A percentile compares a stretch with the other conserved stretches of the same genome.
phyloP scores from a whole-genome alignment of 2,888 invertebrate species.

The Taenaris catops region DNA sequence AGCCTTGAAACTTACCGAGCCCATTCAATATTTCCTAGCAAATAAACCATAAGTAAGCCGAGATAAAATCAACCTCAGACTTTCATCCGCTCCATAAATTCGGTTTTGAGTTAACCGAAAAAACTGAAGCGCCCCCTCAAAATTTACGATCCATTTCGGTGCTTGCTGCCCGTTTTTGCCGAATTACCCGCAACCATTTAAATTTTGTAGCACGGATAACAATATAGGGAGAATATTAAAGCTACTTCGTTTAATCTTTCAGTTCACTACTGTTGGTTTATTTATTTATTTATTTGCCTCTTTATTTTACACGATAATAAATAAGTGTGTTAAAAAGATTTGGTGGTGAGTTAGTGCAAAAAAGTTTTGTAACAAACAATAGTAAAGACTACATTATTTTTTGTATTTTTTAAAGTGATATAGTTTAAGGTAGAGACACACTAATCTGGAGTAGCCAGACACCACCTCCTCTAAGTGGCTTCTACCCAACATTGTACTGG shows the following conservation, averaged over 20 bases:
- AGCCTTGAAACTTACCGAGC: conserved; percentile 5
- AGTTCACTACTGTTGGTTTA: conserved; percentile 3
- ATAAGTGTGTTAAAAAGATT: no score
- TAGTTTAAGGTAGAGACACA: no score
- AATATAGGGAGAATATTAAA: conserved; percentile 10
- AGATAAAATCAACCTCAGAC: conserved; percentile 27
- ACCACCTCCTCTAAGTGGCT: no score
- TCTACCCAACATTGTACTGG: no score
- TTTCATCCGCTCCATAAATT: conserved; percentile 41
- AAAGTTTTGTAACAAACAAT: no score
- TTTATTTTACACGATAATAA: neutral
- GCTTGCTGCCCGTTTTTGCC: conserved; percentile 54
- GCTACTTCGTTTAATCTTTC: conserved; percentile 4
- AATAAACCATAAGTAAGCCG: conserved; percentile 21
- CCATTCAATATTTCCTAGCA: conserved; percentile 11
- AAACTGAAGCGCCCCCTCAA: conserved; percentile 46
- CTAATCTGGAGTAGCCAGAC: no score
- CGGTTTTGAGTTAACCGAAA: conserved; percentile 49
- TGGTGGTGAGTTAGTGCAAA: no score
- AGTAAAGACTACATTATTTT: no score
- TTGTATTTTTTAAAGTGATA: no score
- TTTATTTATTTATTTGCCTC: conserved; percentile 4
- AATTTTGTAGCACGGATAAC: conserved; percentile 11
- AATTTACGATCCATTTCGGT: conserved; percentile 55
- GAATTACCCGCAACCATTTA: conserved; percentile 25